Conservation (phyloP, 2,113 vertebrate species). For the Lathamus discolor region DNA sequence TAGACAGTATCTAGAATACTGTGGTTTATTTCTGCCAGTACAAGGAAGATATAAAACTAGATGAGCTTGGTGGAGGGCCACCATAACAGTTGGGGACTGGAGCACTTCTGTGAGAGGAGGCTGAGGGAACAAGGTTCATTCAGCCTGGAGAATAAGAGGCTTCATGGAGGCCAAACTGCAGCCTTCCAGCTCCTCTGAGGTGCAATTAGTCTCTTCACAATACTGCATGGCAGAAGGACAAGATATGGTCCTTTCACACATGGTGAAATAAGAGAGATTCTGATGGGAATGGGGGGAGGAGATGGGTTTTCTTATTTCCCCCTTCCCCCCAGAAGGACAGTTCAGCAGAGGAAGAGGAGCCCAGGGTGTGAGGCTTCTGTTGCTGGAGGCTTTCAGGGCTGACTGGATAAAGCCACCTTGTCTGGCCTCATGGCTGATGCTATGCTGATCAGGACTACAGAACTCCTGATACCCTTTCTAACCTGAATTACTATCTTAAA, state of each 20-base stretch:
- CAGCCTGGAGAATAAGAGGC: background rate
- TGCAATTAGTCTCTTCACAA: background rate
- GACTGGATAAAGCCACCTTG: background rate
- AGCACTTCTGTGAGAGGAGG: background rate
- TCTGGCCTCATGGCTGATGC: background rate
- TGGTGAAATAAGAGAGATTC: background rate
- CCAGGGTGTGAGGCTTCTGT: background rate
- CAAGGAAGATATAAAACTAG: background rate
- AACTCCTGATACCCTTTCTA: background rate
- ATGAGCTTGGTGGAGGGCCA: background rate
- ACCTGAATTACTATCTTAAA: background rate
- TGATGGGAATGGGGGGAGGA: too few species aligned
- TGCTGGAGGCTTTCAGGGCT: background rate
- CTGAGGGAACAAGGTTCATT: background rate
- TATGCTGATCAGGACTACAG: background rate
- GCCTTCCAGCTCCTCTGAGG: background rate
- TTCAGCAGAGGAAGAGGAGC: background rate
- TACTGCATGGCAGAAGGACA: background rate
- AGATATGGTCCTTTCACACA: too few species aligned
- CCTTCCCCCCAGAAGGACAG: accelerated
- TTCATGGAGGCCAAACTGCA: background rate
- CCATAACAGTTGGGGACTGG: background rate
- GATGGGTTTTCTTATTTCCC: background rate
- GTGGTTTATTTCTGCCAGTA: background rate
- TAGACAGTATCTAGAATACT: background rate